Evolutionary conservation across 2,113 vertebrate genomes (phyloP).

Genomic region (Pachycephala philippinensis): DNA sequence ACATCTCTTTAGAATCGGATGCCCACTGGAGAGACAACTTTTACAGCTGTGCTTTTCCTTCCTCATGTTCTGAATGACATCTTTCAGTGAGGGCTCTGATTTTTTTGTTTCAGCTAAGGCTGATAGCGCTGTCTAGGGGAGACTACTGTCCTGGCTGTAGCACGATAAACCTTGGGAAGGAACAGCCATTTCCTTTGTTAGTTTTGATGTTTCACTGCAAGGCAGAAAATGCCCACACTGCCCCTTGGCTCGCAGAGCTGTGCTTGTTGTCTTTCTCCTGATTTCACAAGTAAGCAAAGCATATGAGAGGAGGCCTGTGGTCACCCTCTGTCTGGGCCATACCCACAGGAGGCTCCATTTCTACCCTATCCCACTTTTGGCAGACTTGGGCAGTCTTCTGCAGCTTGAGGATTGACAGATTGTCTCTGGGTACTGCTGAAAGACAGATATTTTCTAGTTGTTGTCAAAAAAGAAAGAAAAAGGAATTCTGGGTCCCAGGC

Average conservation of each 20-base stretch:
- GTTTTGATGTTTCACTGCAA: not conserved
- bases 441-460: not conserved
- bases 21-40: not conserved
- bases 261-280: not conserved
- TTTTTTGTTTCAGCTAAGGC: not conserved
- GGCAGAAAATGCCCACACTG: not conserved
- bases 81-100: not conserved
- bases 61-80: not conserved
- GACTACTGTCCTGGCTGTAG: not conserved
- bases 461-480: not conserved
- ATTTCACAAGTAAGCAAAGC: not conserved
- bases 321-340: not conserved
- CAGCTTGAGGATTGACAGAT: not conserved
- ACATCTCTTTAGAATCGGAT: not conserved
- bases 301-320: not conserved
- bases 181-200: not conserved
- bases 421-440: not conserved
- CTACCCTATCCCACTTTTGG: not conserved
- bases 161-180: not conserved
- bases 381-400: not conserved
- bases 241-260: not conserved
- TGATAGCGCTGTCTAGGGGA: not conserved
- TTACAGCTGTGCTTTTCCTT: not conserved
- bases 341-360: not conserved
- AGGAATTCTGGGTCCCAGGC: not conserved